phyloP scores from a whole-genome alignment of 1,140 invertebrate species.

The Agraylea sexmaculata region DNA sequence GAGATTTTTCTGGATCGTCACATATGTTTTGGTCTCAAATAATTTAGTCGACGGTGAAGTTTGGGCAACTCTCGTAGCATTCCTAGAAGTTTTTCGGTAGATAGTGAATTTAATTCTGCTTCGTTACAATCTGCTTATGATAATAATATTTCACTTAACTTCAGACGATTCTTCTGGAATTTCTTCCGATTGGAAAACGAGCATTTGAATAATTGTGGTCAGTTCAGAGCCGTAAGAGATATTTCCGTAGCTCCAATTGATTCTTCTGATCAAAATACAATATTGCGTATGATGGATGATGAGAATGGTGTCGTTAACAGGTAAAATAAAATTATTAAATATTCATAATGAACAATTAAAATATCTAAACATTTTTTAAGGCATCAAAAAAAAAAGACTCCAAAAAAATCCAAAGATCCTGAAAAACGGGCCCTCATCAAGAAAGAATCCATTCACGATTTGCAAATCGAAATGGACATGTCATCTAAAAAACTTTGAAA shows the following conservation, averaged over 20 bases:
- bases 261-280: constrained; percentile 80
- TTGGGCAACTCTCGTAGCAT: constrained; percentile 79
- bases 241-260: constrained; percentile 96
- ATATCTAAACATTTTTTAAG: constrained; percentile 26
- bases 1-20: constrained; percentile 84
- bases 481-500: constrained; percentile 37
- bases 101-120: not conserved
- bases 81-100: constrained; percentile 90
- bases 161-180: constrained; percentile 96
- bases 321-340: constrained; percentile 21
- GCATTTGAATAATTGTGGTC: constrained; percentile 98
- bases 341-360: too few relatives aligned
- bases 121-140: not conserved
- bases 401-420: constrained; percentile 44
- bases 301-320: constrained; percentile 76
- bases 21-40: constrained; percentile 78
- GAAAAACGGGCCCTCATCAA: constrained; percentile 43
- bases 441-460: constrained; percentile 40
- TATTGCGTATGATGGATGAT: constrained; percentile 93
- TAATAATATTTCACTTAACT: constrained; percentile 13
- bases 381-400: constrained; percentile 41
- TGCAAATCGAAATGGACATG: constrained; percentile 34
- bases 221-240: constrained; percentile 95
- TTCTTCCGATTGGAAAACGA: constrained; percentile 99
- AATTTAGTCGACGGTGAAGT: constrained; percentile 68